Percentiles rank a stretch among this genome's conserved stretches.
These are phyloP conservation scores for Pipistrellus kuhlii DNA, from an alignment of 2,797 vertebrate species.

Conservation along the genomic window DNA sequence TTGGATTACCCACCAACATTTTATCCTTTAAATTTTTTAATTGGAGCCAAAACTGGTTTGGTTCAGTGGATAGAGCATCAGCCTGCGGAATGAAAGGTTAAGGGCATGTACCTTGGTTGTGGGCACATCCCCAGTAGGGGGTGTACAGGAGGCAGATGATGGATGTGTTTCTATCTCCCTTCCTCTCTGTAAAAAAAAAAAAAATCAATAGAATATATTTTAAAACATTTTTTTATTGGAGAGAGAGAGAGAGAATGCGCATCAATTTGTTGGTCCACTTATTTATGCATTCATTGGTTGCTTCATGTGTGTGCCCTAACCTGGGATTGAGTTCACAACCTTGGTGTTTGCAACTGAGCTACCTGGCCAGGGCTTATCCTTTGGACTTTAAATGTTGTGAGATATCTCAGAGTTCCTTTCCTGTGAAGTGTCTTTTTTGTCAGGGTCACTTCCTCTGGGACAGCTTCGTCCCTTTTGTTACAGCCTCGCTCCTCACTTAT, in stretches of 20 bases:
- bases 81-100: too few species aligned
- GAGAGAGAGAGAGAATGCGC: not conserved
- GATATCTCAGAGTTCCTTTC: constrained; percentile 35
- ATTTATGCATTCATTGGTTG: not conserved
- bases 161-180: too few species aligned
- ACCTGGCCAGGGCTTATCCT: not conserved
- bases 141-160: too few species aligned
- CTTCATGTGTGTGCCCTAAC: not conserved
- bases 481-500: constrained; percentile 7
- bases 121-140: too few species aligned
- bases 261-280: not conserved
- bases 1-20: constrained; percentile 45
- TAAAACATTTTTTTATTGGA: not conserved
- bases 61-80: too few species aligned
- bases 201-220: too few species aligned
- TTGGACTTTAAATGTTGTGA: not conserved
- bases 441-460: constrained; percentile 38
- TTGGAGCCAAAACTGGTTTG: not conserved
- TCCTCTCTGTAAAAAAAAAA: too few species aligned
- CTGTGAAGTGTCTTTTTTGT: constrained; percentile 40
- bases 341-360: not conserved
- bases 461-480: constrained; percentile 31
- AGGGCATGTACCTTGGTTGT: too few species aligned
- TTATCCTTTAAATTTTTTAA: constrained; percentile 7
- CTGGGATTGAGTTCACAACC: not conserved